phyloP scores from a whole-genome alignment of 1,140 invertebrate species.

The Antheraea mylitta region DNA sequence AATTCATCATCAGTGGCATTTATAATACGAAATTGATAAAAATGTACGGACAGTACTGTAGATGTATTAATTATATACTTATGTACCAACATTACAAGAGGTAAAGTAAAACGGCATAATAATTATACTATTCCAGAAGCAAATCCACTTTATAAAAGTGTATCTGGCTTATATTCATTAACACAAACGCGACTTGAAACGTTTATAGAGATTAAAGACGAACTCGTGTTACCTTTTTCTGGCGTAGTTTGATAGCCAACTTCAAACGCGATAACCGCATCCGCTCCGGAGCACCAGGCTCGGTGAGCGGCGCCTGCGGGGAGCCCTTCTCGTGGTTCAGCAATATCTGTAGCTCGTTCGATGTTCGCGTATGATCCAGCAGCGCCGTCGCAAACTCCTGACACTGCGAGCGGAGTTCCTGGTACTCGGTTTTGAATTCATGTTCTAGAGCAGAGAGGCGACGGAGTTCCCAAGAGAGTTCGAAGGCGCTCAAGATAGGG shows the following conservation, averaged over 20 bases:
- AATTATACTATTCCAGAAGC: not conserved
- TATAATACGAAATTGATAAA: too few relatives aligned
- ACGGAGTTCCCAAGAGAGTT: slow-evolving; percentile 97
- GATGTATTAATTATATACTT: too few relatives aligned
- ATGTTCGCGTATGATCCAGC: slow-evolving; percentile 96
- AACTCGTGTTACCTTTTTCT: slow-evolving; percentile 92
- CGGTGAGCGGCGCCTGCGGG: slow-evolving; percentile 84
- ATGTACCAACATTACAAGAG: not conserved
- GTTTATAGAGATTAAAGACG: not conserved
- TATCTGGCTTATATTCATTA: slow-evolving; percentile 1
- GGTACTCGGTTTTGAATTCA: slow-evolving; percentile 93
- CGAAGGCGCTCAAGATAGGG: slow-evolving; percentile 98
- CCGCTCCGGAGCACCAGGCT: slow-evolving; percentile 89
- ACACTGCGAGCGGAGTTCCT: slow-evolving; percentile 96
- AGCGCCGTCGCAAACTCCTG: slow-evolving; percentile 98
- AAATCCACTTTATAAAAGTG: not conserved
- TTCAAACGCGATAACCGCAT: slow-evolving; percentile 98
- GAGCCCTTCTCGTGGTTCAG: slow-evolving; percentile 95
- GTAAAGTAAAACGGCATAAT: not conserved
- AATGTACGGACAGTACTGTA: too few relatives aligned
- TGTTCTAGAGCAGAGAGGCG: slow-evolving; percentile 97
- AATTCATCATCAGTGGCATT: too few relatives aligned
- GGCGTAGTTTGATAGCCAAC: slow-evolving; percentile 97
- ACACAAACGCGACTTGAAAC: not conserved
- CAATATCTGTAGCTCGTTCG: slow-evolving; percentile 96